A percentile compares a stretch with the other conserved stretches of the same genome.
Conservation (phyloP, 2,888 invertebrate species). For the Cephus pygmeus region DNA sequence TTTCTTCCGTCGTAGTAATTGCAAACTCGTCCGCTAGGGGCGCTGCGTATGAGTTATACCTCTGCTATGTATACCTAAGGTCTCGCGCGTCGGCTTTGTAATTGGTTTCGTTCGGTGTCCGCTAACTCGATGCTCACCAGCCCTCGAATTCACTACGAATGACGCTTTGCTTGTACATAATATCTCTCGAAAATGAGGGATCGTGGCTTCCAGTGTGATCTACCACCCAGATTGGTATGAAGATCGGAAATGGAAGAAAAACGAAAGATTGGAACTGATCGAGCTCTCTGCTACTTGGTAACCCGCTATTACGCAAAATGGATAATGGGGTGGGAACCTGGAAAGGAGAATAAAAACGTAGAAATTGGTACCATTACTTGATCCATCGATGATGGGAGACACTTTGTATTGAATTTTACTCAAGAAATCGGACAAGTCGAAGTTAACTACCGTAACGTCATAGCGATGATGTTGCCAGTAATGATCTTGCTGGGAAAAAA, state of each 20-base stretch:
- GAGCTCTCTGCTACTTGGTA: background rate
- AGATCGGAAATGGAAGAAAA: background rate
- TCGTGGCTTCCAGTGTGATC: background rate
- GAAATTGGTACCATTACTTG: background rate
- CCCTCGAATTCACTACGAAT: background rate
- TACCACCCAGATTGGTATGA: background rate
- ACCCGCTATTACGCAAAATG: background rate
- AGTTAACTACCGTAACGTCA: background rate
- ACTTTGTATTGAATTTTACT: background rate
- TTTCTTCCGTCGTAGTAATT: constrained; percentile 58
- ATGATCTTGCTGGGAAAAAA: background rate
- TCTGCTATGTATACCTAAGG: constrained; percentile 15
- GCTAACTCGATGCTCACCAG: background rate
- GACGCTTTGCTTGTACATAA: background rate
- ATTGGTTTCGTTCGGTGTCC: background rate
- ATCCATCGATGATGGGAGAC: background rate
- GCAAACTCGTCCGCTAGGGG: constrained; percentile 33
- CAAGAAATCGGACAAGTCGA: background rate
- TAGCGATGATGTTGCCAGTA: background rate
- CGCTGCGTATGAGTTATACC: constrained; percentile 39
- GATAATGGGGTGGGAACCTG: background rate
- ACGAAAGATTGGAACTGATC: background rate
- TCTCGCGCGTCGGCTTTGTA: constrained; percentile 39
- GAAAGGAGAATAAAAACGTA: background rate
- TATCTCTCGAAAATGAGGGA: background rate